Base-by-base conservation (phyloP, 2,113 vertebrate species). In the Archilochus colubris region DNA sequence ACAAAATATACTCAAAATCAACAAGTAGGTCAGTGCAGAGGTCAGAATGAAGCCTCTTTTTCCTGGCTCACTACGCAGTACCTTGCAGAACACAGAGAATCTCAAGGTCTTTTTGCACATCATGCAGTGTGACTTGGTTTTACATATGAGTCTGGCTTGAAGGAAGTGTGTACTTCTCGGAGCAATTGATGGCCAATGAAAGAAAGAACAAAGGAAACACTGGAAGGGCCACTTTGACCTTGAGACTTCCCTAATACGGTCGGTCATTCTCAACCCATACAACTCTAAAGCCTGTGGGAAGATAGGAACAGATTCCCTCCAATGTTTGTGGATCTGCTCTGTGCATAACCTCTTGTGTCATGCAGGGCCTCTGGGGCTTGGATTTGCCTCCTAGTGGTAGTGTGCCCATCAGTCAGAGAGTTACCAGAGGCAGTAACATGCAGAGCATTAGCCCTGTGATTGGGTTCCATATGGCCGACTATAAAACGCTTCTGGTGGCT, bases 401-500 rank as follows among this genome's bases (percentile, higher is more conserved):
- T 1, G 16, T 55, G 63, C 15, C 79, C 73, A 51, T 62, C 79
- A 80, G 63, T 69, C 55, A 82, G n/a, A 68, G 62, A 67, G 55
- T 17, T 88, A 89, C 70, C 61, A 93, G 82, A 66, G 75, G 82
- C 85, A 67, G 66, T 20, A 89, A 76, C 1, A 5, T 38, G 62
- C 67, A 76, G 4, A 69, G 59, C 30, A 81, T 89, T 77, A 88
- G 38, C 18, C 43, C 79, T 80, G 68, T 70, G 70, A 76, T 4
- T 89, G 84, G 70, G 73, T 86, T 91, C 72, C 62, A 62, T 57
- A 73, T 19, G 78, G 74, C 48, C 64, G 77, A 33, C 76, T 83
- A 83, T 36, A 81, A 85, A 94, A 80, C 59, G 48, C 75, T 88
- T 62, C 51, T 89, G 89, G 55, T 88, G 89, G 89, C 95, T 92